Conservation (phyloP, 2,888 invertebrate species). For the Galerucella nymphaeae region DNA sequence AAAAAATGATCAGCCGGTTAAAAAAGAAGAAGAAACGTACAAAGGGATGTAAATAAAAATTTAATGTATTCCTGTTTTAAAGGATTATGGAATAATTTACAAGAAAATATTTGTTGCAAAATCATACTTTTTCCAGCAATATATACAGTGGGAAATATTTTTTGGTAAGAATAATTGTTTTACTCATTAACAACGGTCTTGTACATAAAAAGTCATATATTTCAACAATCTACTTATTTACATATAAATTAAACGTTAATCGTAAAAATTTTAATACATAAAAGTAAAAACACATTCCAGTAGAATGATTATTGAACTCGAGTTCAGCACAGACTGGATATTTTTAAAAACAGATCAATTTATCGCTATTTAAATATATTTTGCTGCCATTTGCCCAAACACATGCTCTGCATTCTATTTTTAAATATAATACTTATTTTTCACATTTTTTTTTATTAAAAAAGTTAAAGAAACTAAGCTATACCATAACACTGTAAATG, state of each 20-base stretch:
- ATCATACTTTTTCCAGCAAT: no score
- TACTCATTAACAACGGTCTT: no score
- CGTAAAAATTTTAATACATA: constrained; percentile 20
- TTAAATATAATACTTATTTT: not conserved
- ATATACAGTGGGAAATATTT: no score
- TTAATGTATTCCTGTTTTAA: no score
- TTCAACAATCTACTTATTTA: constrained; percentile 29
- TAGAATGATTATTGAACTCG: not conserved
- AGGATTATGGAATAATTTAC: no score
- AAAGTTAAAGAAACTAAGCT: not conserved
- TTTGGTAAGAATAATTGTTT: no score
- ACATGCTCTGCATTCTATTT: not conserved
- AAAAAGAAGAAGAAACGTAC: no score
- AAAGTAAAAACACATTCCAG: constrained; percentile 14
- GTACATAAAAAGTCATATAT: constrained; percentile 26
- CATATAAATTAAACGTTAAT: constrained; percentile 14
- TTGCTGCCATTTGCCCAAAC: not conserved
- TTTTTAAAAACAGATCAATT: not conserved
- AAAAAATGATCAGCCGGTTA: no score
- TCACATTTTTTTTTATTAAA: not conserved
- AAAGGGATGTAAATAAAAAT: no score
- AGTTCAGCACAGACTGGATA: not conserved
- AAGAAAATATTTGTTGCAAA: no score
- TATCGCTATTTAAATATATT: not conserved
- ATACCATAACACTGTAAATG: constrained; percentile 9